These are phyloP conservation scores for Prionailurus bengalensis DNA, from an alignment of 2,113 vertebrate species.

Conservation along the genomic window DNA sequence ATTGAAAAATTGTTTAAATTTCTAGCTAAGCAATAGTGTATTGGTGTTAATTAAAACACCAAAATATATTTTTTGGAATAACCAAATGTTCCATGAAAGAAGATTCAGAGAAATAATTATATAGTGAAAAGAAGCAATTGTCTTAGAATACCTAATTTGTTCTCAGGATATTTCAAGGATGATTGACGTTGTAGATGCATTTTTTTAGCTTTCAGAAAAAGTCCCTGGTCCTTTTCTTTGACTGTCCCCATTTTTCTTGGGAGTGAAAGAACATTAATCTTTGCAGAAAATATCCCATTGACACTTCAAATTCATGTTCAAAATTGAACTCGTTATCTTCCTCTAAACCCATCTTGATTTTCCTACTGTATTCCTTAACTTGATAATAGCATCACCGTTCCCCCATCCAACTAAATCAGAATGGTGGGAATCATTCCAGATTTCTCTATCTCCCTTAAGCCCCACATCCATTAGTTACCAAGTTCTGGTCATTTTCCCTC, in stretches of 20 bases:
- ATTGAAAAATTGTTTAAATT: constrained; percentile 84
- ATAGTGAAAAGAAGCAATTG: constrained; percentile 51
- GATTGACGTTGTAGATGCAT: constrained; percentile 11
- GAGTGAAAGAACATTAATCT: not conserved
- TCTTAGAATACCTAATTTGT: constrained; percentile 71
- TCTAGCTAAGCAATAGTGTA: constrained; percentile 77
- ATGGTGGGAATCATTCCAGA: constrained; percentile 30
- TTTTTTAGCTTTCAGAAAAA: constrained; percentile 53
- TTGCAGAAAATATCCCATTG: constrained; percentile 28
- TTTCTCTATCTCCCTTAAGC: not conserved
- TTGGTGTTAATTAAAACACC: constrained; percentile 80
- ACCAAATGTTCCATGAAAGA: constrained; percentile 67
- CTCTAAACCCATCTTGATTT: constrained; percentile 55
- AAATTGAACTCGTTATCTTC: constrained; percentile 52
- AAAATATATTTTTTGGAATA: constrained; percentile 67
- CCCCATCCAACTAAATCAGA: not conserved
- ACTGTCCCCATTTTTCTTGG: constrained; percentile 16
- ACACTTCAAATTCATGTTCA: constrained; percentile 37
- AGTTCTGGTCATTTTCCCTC: not conserved
- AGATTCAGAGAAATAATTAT: constrained; percentile 67
- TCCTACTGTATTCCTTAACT: constrained; percentile 14
- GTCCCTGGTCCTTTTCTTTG: constrained; percentile 19
- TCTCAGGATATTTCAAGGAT: constrained; percentile 69
- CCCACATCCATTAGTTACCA: not conserved
- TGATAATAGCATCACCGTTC: not conserved